Percentiles rank a stretch among this genome's conserved stretches.
phyloP scores from a whole-genome alignment of 1,140 invertebrate genomes.

The Melitaea cinxia region DNA sequence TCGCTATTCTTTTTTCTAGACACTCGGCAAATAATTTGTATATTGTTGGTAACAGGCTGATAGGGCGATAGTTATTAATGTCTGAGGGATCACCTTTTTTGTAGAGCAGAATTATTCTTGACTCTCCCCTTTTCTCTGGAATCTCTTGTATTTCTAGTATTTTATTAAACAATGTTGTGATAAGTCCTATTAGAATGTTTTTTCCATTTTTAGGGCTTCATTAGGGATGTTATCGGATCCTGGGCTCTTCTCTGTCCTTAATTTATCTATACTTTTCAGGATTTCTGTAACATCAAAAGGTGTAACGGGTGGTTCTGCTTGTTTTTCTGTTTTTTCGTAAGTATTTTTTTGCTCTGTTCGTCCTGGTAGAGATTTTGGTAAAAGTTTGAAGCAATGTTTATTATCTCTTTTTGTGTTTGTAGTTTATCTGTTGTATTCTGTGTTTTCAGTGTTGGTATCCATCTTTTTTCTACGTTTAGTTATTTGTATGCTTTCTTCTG shows the following conservation, averaged over 20 bases:
- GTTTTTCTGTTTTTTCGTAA: neutral
- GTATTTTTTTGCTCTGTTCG: slow-evolving; percentile 1
- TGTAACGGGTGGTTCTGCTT: neutral
- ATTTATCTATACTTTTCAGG: slow-evolving; percentile 25
- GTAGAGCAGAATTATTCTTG: too few species aligned
- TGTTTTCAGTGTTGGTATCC: slow-evolving; percentile 22
- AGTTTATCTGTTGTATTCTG: neutral
- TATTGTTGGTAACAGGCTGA: too few species aligned
- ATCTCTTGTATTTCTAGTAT: neutral
- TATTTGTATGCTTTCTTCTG: too few species aligned
- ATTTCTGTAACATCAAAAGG: slow-evolving; percentile 22
- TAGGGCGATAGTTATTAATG: too few species aligned
- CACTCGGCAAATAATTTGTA: too few species aligned
- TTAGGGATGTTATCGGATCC: slow-evolving; percentile 34
- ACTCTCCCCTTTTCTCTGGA: neutral
- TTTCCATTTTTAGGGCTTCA: slow-evolving; percentile 23
- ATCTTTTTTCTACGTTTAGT: slow-evolving; percentile 13
- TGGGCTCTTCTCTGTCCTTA: slow-evolving; percentile 35
- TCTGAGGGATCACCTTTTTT: too few species aligned
- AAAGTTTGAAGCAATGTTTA: slow-evolving; percentile 35
- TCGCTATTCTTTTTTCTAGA: too few species aligned
- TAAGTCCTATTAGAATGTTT: neutral
- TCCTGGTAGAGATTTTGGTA: slow-evolving; percentile 21
- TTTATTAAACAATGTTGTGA: too few species aligned
- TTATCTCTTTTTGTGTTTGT: slow-evolving; percentile 28